Evolutionary conservation across 2,888 invertebrate genomes (phyloP), one percentile per base, ranked within the genome.

Genomic region (Leptopilina syphax): DNA sequence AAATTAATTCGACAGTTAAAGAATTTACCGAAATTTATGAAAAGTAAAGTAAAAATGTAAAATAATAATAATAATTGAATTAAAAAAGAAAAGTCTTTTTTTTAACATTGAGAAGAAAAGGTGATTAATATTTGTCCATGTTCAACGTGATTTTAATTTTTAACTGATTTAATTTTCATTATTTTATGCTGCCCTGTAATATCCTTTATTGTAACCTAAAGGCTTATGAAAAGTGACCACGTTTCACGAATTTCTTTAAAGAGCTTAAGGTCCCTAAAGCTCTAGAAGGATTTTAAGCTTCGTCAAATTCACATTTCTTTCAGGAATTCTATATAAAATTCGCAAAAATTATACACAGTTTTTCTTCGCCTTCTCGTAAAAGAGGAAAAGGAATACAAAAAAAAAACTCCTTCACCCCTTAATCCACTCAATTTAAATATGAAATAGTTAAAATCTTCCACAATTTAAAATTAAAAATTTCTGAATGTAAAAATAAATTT

Each of bases 161-260:
- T 27, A 47, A 50, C 47, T 50, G 24, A 10, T 24, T 68, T 68
- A 50, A 50, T 68, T 68, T 68, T 47, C 68, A 68, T 24, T 24
- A 68, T 27, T 68, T 68, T 68, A 68, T 50, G 68, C 24, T 50
- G 12, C 24, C 47, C 68, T 68, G 47, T 68, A 34, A 34, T 44
- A 68, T 50, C 50, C 24, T 68, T 68, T 68, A 68, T 68, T 68
- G 68, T 68, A 24, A 6, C 68, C 34, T 68, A n/a, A 47, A 68
- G 68, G 10, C 24, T 50, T 47, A 10, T 47, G 2, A 24, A 47
- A 24, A 24, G 13, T 24, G 24, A 50, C 68, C 68, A 68, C 68
- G 68, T 68, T 68, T 50, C 24, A 47, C 6, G 68, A 68, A 68
- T 68, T 68, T 18, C 50, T 68, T 68, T 67, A 24, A 68, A 44